phyloP scores from a whole-genome alignment of 1,140 invertebrate genomes.

The Cecropterus lyciades region DNA sequence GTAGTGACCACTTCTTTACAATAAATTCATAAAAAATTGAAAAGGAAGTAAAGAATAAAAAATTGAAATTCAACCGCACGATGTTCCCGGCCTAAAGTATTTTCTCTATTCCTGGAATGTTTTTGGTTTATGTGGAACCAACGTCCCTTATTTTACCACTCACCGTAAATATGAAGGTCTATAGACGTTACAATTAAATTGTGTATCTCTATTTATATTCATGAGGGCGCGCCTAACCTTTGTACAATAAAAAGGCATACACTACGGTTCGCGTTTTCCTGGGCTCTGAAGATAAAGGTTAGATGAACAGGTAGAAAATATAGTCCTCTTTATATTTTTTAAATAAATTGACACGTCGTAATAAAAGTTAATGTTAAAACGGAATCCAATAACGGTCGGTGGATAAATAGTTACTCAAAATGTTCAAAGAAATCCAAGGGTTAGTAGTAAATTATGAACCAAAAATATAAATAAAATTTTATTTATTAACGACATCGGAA shows the following conservation, averaged over 20 bases:
- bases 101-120: slow-evolving; percentile 1
- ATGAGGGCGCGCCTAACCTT: slow-evolving; percentile 21
- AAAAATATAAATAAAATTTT: no score
- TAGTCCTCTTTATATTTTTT: background rate
- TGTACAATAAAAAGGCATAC: slow-evolving; percentile 25
- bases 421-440: no score
- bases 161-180: slow-evolving; percentile 23
- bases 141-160: slow-evolving; percentile 16
- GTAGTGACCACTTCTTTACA: no score
- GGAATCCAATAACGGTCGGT: no score
- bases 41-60: no score
- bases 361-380: no score
- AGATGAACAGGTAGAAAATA: slow-evolving; percentile 10
- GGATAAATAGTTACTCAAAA: no score
- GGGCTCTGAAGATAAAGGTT: background rate
- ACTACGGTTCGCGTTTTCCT: background rate
- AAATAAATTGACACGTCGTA: no score
- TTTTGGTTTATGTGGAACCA: slow-evolving; percentile 8
- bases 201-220: slow-evolving; percentile 29
- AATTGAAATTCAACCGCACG: background rate
- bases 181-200: slow-evolving; percentile 25
- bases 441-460: no score
- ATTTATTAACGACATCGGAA: no score
- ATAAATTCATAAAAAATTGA: no score
- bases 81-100: background rate